These are phyloP conservation scores for Chondrosia reniformis DNA, from an alignment of 37 sponge, comb jelly and placozoan genomes.

Conservation along the genomic window DNA sequence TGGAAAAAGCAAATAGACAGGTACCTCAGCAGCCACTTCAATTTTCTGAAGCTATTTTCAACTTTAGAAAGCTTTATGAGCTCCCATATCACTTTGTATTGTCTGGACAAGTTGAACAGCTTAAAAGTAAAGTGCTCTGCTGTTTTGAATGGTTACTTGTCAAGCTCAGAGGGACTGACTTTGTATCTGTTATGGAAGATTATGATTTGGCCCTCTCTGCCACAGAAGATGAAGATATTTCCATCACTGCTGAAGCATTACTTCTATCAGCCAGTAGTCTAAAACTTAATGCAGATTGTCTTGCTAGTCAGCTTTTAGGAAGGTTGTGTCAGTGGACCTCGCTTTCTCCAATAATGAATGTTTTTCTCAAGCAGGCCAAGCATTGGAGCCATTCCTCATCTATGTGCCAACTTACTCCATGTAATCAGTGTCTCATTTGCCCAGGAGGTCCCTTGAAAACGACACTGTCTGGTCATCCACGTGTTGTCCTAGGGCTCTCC, in stretches of 20 bases:
- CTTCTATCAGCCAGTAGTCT: constrained; percentile 34
- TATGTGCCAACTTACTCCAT: constrained; percentile 18
- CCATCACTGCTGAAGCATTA: constrained; percentile 31
- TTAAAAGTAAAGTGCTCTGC: constrained; percentile 24
- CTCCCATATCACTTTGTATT: constrained; percentile 39
- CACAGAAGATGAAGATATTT: constrained; percentile 6
- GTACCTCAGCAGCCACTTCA: constrained; percentile 50
- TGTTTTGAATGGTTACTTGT: constrained; percentile 46
- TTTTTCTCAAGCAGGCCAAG: constrained; percentile 12
- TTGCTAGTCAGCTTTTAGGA: constrained; percentile 50
- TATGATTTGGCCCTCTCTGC: neutral
- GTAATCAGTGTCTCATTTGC: constrained; percentile 41
- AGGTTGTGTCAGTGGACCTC: constrained; percentile 12
- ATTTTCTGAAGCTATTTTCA: constrained; percentile 31
- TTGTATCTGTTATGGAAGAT: constrained; percentile 30
- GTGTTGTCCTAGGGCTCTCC: constrained; percentile 18
- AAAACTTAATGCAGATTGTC: constrained; percentile 7
- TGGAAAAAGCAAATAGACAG: constrained; percentile 17
- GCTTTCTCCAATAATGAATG: neutral
- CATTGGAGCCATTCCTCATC: constrained; percentile 13
- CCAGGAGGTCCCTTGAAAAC: constrained; percentile 61
- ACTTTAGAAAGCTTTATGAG: constrained; percentile 54
- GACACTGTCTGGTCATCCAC: constrained; percentile 49
- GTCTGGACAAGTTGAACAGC: constrained; percentile 14
- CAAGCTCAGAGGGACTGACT: constrained; percentile 31